Evolutionary conservation across 2,797 vertebrate species (phyloP).

Genomic region (Philypnodon macrostomus): DNA sequence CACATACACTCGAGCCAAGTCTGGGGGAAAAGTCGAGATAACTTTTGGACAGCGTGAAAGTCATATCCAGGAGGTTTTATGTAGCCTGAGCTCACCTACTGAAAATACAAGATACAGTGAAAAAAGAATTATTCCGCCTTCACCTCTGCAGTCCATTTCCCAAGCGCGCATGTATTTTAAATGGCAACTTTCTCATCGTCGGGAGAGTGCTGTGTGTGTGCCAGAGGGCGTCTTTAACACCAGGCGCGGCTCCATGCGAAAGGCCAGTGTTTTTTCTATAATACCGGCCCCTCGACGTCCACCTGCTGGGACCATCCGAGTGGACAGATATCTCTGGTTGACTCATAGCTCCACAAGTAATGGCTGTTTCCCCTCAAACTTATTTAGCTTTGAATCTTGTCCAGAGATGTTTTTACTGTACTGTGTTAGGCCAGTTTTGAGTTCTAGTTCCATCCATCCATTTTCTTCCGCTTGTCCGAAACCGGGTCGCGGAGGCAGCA

Average conservation of each 20-base stretch:
- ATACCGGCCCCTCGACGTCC: conserved; percentile 37
- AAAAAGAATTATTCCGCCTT: conserved; percentile 5
- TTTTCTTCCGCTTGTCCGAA: too few species aligned
- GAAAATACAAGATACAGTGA: conserved; percentile 12
- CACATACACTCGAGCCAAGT: conserved; percentile 28
- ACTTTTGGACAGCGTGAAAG: conserved; percentile 12
- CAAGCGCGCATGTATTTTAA: conserved; percentile 24
- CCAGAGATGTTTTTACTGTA: too few species aligned
- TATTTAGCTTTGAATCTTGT: background rate
- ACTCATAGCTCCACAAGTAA: conserved; percentile 31
- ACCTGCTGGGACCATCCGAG: conserved; percentile 52
- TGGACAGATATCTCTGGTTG: conserved; percentile 13
- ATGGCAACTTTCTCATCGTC: conserved; percentile 47
- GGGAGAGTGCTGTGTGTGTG: conserved; percentile 17
- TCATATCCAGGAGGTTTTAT: too few species aligned
- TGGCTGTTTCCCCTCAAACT: conserved; percentile 7
- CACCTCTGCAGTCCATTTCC: conserved; percentile 14
- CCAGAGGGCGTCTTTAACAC: conserved; percentile 44
- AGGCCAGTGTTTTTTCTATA: conserved; percentile 44
- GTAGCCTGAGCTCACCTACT: conserved; percentile 27
- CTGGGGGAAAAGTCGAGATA: conserved; percentile 16
- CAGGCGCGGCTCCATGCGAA: conserved; percentile 22
- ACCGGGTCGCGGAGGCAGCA: too few species aligned
- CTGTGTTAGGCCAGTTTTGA: too few species aligned
- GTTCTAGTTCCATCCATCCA: too few species aligned